Evolutionary conservation across 2,797 vertebrate genomes (phyloP).

Genomic region (Pangasius macronema): DNA sequence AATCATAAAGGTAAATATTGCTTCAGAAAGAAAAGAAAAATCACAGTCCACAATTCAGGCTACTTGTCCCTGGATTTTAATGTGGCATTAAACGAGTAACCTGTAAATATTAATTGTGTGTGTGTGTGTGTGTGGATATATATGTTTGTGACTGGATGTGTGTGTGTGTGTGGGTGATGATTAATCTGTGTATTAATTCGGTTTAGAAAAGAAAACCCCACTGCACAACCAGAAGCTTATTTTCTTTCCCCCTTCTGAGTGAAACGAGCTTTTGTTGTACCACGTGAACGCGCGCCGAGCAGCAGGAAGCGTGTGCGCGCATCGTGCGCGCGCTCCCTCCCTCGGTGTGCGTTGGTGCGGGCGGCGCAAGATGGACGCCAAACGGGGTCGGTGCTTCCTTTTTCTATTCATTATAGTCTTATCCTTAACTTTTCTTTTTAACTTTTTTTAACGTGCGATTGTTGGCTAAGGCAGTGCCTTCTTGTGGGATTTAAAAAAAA

Average conservation of each 20-base stretch:
- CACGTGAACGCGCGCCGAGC: slow-evolving; percentile 8
- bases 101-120: not conserved
- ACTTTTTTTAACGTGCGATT: no score
- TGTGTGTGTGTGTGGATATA: no score
- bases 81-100: not conserved
- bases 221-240: no score
- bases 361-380: slow-evolving; percentile 88
- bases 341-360: slow-evolving; percentile 59
- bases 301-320: slow-evolving; percentile 22
- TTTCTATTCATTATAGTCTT: not conserved
- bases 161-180: no score
- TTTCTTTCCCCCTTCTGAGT: not conserved
- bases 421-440: not conserved
- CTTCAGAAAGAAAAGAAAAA: not conserved
- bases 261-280: slow-evolving; percentile 4
- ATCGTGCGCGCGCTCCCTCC: slow-evolving; percentile 52
- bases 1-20: not conserved
- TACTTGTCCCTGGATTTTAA: not conserved
- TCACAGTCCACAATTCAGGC: not conserved
- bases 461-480: not conserved
- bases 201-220: no score
- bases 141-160: no score
- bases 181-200: not conserved
- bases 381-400: slow-evolving; percentile 78
- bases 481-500: accelerated